Evolutionary conservation across 2,888 invertebrate genomes (phyloP).

Genomic region (Caenorhabditis plicata): DNA sequence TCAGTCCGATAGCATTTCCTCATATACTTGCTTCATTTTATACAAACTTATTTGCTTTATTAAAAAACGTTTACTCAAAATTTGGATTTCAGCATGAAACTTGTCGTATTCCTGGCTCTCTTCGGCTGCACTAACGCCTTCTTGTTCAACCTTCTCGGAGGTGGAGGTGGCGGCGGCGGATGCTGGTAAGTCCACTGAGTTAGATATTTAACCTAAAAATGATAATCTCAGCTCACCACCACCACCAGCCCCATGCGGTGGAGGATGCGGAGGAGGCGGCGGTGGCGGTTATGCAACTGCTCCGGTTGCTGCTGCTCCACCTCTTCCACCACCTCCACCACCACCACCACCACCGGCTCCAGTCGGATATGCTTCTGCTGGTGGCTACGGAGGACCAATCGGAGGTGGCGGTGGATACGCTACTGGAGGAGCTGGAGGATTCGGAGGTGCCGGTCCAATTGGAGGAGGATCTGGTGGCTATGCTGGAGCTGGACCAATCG

Average conservation of each 20-base stretch:
- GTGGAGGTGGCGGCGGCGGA: slow-evolving; percentile 24
- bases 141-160: slow-evolving; percentile 22
- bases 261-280: slow-evolving; percentile 15
- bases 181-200: slow-evolving; percentile 7
- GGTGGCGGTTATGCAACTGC: slow-evolving; percentile 11
- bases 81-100: slow-evolving; percentile 11
- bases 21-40: no score
- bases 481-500: not conserved
- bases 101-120: slow-evolving; percentile 17
- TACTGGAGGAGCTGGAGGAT: not conserved
- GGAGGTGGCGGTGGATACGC: slow-evolving; percentile 1
- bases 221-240: slow-evolving; percentile 7
- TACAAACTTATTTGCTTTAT: no score
- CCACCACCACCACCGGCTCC: slow-evolving; percentile 17
- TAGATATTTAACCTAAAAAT: not conserved
- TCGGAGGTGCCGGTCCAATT: not conserved
- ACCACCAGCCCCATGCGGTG: slow-evolving; percentile 18
- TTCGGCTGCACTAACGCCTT: slow-evolving; percentile 31
- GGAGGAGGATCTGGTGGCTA: not conserved
- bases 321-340: slow-evolving; percentile 5
- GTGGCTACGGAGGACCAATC: no score
- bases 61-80: no score
- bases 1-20: no score
- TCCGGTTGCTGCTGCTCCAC: slow-evolving; percentile 21
- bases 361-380: slow-evolving; percentile 5